A percentile compares a stretch with the other conserved stretches of the same genome.
Evolutionary conservation across 2,113 vertebrate species (phyloP).

Genomic region (Trematomus loennbergii): DNA sequence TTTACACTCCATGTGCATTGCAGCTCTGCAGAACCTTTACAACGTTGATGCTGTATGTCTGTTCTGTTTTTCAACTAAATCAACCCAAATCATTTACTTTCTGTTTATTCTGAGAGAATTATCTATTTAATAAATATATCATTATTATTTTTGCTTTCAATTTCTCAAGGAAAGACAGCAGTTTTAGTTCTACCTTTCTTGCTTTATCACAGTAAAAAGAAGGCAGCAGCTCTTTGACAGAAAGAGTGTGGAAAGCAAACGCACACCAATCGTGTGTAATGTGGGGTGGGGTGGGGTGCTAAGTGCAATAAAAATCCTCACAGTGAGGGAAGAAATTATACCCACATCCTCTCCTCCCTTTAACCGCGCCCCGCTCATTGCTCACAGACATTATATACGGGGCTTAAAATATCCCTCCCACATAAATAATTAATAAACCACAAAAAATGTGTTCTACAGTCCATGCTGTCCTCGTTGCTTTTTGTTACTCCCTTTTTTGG

Average conservation of each 20-base stretch:
- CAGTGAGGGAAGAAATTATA: slow-evolving; percentile 34
- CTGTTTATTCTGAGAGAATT: neutral
- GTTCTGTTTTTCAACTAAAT: neutral
- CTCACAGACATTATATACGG: slow-evolving; percentile 68
- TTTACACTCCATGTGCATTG: neutral
- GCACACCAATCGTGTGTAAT: neutral
- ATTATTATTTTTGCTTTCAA: neutral
- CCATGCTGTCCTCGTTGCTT: slow-evolving; percentile 17
- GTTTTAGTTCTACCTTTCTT: neutral
- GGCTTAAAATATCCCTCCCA: slow-evolving; percentile 74
- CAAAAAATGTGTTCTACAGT: slow-evolving; percentile 37
- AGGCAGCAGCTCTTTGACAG: neutral
- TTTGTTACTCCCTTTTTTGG: neutral
- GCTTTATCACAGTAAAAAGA: neutral
- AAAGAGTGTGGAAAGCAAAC: neutral
- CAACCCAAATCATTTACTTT: neutral
- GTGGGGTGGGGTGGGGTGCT: too few relatives aligned
- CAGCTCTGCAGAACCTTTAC: neutral
- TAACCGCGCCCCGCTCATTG: slow-evolving; percentile 37
- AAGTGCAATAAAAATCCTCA: slow-evolving; percentile 18
- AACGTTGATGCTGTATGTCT: neutral
- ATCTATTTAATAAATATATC: too few relatives aligned
- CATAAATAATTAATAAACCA: slow-evolving; percentile 76
- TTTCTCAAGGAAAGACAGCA: neutral
- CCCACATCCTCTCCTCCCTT: slow-evolving; percentile 25